Conservation (phyloP, 2,797 vertebrate species). For the Syngnathus rostellatus region DNA sequence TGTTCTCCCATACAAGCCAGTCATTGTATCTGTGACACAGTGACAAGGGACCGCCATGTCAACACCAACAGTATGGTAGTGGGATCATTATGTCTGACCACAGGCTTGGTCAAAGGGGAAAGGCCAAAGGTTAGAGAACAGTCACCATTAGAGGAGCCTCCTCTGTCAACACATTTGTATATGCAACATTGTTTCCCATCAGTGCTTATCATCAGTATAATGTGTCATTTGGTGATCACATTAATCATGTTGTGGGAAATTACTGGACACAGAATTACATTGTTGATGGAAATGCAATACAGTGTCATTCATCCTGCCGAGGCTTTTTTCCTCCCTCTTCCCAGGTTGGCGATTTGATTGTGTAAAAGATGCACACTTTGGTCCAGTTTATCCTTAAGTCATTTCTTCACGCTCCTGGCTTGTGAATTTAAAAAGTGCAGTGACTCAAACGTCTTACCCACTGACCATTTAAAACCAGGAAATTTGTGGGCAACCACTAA, state of each 20-base stretch:
- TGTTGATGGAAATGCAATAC: slow-evolving; percentile 43
- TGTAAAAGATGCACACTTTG: neutral
- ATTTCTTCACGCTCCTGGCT: too few species aligned
- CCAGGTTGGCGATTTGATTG: neutral
- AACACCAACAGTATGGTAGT: slow-evolving; percentile 35
- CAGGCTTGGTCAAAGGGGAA: slow-evolving; percentile 41
- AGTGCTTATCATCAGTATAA: slow-evolving; percentile 18
- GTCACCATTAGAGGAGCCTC: slow-evolving; percentile 47
- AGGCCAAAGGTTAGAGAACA: slow-evolving; percentile 50
- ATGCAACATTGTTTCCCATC: slow-evolving; percentile 37
- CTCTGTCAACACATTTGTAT: slow-evolving; percentile 64
- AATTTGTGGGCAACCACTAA: too few species aligned
- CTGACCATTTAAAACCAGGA: too few species aligned
- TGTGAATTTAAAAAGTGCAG: too few species aligned
- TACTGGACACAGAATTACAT: slow-evolving; percentile 34
- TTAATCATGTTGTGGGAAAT: slow-evolving; percentile 24
- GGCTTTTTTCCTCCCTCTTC: neutral
- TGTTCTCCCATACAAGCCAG: slow-evolving; percentile 43
- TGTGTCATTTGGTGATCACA: slow-evolving; percentile 18
- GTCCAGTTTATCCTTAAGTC: too few species aligned
- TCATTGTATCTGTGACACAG: slow-evolving; percentile 45
- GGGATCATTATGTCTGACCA: slow-evolving; percentile 50
- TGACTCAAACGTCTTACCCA: too few species aligned
- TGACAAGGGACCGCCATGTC: slow-evolving; percentile 52
- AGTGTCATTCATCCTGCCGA: neutral